Conservation (phyloP, 1,140 invertebrate species). For the Doryteuthis pealeii region DNA sequence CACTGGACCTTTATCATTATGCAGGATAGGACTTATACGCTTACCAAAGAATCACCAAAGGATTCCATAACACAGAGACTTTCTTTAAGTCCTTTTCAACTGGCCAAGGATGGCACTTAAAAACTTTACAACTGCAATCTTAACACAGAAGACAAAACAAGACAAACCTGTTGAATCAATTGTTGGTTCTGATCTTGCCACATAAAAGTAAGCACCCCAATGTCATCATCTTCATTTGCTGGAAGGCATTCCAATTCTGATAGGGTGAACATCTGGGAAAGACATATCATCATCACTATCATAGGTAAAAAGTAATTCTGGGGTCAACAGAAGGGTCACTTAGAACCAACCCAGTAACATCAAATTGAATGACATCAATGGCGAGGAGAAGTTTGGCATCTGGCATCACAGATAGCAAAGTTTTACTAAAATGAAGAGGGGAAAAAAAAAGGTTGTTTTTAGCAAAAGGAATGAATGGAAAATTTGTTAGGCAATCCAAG, state of each 20-base stretch:
- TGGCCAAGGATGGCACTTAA: too few relatives aligned
- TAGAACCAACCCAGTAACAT: constrained; percentile 31
- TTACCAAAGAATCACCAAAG: too few relatives aligned
- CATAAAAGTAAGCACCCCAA: background rate
- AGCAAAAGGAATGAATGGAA: too few relatives aligned
- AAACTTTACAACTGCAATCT: too few relatives aligned
- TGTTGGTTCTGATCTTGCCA: background rate
- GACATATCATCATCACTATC: constrained; percentile 58
- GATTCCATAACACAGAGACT: too few relatives aligned
- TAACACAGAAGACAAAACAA: too few relatives aligned
- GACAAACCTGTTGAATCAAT: background rate
- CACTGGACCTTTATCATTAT: too few relatives aligned
- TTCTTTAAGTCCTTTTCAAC: too few relatives aligned
- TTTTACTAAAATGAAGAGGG: constrained; percentile 40
- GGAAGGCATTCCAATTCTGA: constrained; percentile 52
- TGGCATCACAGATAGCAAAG: constrained; percentile 39
- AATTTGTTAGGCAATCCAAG: too few relatives aligned
- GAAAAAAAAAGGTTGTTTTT: background rate
- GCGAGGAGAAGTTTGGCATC: constrained; percentile 34
- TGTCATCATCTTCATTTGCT: background rate
- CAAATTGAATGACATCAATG: constrained; percentile 36
- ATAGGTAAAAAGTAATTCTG: constrained; percentile 59
- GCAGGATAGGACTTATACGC: too few relatives aligned
- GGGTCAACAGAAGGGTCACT: constrained; percentile 48
- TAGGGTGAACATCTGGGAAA: constrained; percentile 58